Evolutionary conservation across 1,140 invertebrate genomes (phyloP), one percentile per base, ranked within the genome.

Genomic region (Aphaenogaster ashmeadi): DNA sequence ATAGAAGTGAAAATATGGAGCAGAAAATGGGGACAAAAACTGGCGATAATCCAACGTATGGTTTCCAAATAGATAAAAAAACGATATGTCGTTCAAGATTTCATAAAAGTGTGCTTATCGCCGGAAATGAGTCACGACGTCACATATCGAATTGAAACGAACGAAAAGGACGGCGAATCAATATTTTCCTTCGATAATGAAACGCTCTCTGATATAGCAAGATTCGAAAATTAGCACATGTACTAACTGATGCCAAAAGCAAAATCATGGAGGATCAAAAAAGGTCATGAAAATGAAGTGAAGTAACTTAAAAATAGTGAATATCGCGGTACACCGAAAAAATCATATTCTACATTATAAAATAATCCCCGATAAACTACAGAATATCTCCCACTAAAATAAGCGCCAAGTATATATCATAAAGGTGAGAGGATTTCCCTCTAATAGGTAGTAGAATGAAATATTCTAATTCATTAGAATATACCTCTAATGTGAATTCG

Each of bases 171-270:
- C 38, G 21, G 13, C 8, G 8, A 56, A 79, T 3, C n/a, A 62
- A 89, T 74, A 75, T 89, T 86, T 80, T 21, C 2, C 8, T 38
- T 27, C 38, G 78, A 89, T 78, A 88, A 86, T 67, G 47, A 78
- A 15, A 54, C 47, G 47, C 18, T 44, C 66, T 33, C 36, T 27
- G 18, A n/a, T 83, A 60, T 41, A 27, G 3, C 7, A 11, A 80
- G 18, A 64, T 64, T 44, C 8, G 33, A 52, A 6, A 50, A 69
- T 58, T 9, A 64, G 33, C 9, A 11, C 0, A 13, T 13, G 7
- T 41, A 41, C 15, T 38, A 47, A 67, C 7, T 47, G 27, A 60
- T 44, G 13, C 11, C 50, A 41, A 11, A n/a, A 38, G 18, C 44
- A 41, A 54, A 58, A 6, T 27, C 18, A 5, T n/a, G 44, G 54